Evolutionary conservation across 2,888 invertebrate species (phyloP), one percentile per base, ranked within the genome.

Genomic region (Acanthacorydalis orientalis): DNA sequence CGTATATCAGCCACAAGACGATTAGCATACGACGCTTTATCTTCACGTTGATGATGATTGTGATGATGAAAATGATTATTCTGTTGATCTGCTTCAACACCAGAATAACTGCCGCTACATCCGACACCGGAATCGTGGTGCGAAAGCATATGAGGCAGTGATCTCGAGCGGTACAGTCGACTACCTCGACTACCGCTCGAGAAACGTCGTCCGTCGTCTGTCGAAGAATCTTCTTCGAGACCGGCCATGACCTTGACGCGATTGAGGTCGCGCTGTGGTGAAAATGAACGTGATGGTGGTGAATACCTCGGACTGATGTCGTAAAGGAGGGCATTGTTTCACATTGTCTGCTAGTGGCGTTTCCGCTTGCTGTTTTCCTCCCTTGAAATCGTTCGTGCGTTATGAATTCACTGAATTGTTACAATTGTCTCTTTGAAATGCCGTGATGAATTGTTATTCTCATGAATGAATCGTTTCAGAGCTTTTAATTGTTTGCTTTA

Each of bases 81-180:
- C 33, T 31, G 32, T 2, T 14, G 15, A 6, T 11, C 32, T 3
- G 33, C 11, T 8, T 23, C 39, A 37, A 39, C 45, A 14, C 50
- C 48, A 23, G 51, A 43, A 41, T 49, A 50, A 44, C 49, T 43
- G 12, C 49, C 46, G 52, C 57, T 55, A 47, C 57, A 54, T 23
- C 65, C 64, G 50, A 68, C 58, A 12, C 73, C 73, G 50, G 73
- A 73, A 56, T 74, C 73, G 53, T 66, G 65, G 52, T 70, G 70
- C 9, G 75, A 74, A 49, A 79, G 67, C 57, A 77, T 69, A 55
- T 80, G 77, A 51, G 82, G 81, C 56, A 80, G 65, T 47, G 79
- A 79, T 57, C 77, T 69, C 60, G 80, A 79, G 59, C 79, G 74
- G 63, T 77, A 73, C 54, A 80, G 73, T 62, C 73, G 69, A n/a